Percentiles rank a stretch among this genome's conserved stretches.
phyloP scores from a whole-genome alignment of 2,113 vertebrate species.

The Callaeas wilsoni region DNA sequence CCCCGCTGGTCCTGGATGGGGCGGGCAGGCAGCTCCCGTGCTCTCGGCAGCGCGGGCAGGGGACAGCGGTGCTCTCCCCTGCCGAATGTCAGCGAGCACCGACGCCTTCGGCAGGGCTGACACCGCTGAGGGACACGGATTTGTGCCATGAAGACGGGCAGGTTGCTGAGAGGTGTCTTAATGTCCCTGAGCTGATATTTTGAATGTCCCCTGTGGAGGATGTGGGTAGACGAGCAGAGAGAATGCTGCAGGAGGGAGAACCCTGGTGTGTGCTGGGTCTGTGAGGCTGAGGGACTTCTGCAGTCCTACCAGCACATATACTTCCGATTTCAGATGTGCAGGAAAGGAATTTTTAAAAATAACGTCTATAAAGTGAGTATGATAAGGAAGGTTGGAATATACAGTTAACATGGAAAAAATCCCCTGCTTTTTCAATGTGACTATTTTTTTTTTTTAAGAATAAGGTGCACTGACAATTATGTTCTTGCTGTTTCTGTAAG shows the following conservation, averaged over 20 bases:
- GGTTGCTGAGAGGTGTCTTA: neutral
- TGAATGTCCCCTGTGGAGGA: no score
- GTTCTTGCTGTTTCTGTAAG: neutral
- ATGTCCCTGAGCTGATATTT: no score
- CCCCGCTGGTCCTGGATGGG: neutral
- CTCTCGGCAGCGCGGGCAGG: no score
- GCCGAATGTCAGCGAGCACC: neutral
- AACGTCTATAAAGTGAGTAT: neutral
- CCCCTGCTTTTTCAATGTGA: rapidly evolving
- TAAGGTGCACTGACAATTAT: neutral
- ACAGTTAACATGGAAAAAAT: rapidly evolving
- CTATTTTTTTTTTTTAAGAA: neutral
- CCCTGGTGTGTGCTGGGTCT: neutral
- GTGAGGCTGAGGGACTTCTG: neutral
- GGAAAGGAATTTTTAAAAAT: neutral
- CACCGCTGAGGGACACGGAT: rapidly evolving
- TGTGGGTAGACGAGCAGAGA: neutral
- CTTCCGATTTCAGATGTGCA: neutral
- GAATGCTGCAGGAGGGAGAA: neutral
- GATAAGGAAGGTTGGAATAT: neutral
- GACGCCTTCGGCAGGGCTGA: neutral
- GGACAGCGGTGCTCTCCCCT: rapidly evolving
- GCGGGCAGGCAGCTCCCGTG: neutral
- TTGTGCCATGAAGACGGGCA: rapidly evolving
- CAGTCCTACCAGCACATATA: neutral